Conservation (phyloP, 2,113 vertebrate genomes). For the Panthera uncia region DNA sequence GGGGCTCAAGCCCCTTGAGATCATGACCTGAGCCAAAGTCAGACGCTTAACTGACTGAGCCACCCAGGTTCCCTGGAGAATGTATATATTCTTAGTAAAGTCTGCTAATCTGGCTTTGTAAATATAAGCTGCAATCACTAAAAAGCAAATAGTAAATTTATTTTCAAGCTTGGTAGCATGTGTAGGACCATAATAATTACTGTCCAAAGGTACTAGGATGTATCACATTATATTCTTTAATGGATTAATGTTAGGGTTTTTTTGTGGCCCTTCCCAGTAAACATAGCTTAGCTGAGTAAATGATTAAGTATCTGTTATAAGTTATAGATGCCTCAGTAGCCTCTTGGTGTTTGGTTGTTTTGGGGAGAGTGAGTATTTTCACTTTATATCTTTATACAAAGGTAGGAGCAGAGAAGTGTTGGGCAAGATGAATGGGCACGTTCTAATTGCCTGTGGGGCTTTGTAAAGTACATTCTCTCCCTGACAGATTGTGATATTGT, state of each 20-base stretch:
- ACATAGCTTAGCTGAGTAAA: background rate
- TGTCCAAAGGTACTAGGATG: background rate
- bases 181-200: background rate
- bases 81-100: background rate
- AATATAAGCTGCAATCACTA: background rate
- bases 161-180: background rate
- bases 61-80: background rate
- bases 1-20: too few species aligned
- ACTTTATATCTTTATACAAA: background rate
- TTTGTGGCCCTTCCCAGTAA: background rate
- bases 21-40: too few species aligned
- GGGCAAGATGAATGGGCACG: fast-evolving
- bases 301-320: background rate
- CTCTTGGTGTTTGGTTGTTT: background rate
- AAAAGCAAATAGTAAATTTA: background rate
- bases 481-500: background rate
- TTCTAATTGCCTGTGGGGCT: background rate
- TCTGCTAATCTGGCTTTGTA: background rate
- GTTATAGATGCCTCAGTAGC: background rate
- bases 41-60: too few species aligned
- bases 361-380: background rate
- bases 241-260: background rate
- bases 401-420: background rate
- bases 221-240: background rate
- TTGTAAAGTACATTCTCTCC: background rate